Base-by-base conservation (phyloP, 2,888 invertebrate genomes). In the Silvanus unidentatus region DNA sequence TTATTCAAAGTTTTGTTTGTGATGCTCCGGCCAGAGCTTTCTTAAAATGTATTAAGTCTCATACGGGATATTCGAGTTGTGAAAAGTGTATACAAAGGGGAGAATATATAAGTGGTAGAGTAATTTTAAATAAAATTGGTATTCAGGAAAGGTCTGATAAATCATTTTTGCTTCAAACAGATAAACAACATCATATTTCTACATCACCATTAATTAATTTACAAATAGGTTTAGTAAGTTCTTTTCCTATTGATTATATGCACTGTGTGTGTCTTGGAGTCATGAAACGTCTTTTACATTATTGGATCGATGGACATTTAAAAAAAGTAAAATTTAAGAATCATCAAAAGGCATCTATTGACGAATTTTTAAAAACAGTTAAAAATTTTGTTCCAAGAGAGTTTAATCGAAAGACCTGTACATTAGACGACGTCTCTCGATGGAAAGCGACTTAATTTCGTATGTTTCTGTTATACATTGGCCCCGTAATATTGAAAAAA, bases 401-500 rank as follows among this genome's bases (percentile, higher is more conserved):
- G 15, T 42, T 48, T 16, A 48, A 44, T 27, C 40, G 48, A 32
- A 37, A 39, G 37, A 32, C 28, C 10, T 14, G 47, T 35, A 16
- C 10, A 12, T n/a, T 47, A 6, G 11, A 14, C 27, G 47, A 44
- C 37, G n/a, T 47, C 8, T 36, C 40, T 9, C 29, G 44, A 9
- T 47, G 47, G 39, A 47, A 47, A 39, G 47, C 47, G 16, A 45
- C 48, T 16, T 39, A 48, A 35, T 45, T 43, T 13, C 35, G 47
- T 14, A 47, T 32, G 6, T 47, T 47, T 39, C 13, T 47, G n/a
- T 16, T 46, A n/a, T 46, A 46, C 42, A 27, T 43, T 12, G 46
- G 46, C n/a, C 42, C 46, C 22, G 12, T 45, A 14, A 34, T 39
- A 13, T 38, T 42, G 11, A 45, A 45, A 38, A 16, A 16, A 38